A percentile compares a stretch with the other conserved stretches of the same genome.
phyloP scores from a whole-genome alignment of 2,113 vertebrate genomes.

The Periophthalmus modestus region DNA sequence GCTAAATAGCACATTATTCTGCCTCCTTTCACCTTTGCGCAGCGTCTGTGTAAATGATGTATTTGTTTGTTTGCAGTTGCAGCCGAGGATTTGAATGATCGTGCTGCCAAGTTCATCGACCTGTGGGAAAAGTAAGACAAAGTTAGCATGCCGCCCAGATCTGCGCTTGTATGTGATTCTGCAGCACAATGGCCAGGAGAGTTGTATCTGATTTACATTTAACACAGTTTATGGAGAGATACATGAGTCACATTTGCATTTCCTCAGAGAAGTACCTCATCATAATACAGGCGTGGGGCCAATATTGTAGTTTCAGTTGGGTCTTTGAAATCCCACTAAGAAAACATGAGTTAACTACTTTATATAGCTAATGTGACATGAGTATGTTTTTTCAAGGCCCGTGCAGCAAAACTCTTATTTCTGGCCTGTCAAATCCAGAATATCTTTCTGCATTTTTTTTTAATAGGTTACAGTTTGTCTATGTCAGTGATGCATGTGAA shows the following conservation, averaged over 20 bases:
- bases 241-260: conserved; percentile 1
- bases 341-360: background rate
- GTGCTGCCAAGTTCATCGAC: conserved; percentile 8
- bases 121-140: conserved; percentile 13
- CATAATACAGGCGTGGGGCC: background rate
- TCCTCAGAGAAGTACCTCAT: background rate
- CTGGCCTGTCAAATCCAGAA: too few relatives aligned
- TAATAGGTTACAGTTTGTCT: too few relatives aligned
- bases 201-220: conserved; percentile 4
- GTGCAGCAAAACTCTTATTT: too few relatives aligned
- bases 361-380: background rate
- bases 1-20: background rate
- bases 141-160: background rate
- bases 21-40: conserved; percentile 1
- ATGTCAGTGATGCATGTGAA: too few relatives aligned
- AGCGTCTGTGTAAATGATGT: background rate
- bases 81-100: conserved; percentile 8
- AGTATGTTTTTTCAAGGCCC: background rate
- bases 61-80: conserved; percentile 6
- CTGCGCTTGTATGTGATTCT: conserved; percentile 9
- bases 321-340: background rate
- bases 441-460: too few relatives aligned
- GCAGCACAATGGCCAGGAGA: conserved; percentile 7
- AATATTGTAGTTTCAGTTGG: background rate
- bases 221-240: background rate